Evolutionary conservation across 1,140 invertebrate species (phyloP).

Genomic region (Drosophila obscura): DNA sequence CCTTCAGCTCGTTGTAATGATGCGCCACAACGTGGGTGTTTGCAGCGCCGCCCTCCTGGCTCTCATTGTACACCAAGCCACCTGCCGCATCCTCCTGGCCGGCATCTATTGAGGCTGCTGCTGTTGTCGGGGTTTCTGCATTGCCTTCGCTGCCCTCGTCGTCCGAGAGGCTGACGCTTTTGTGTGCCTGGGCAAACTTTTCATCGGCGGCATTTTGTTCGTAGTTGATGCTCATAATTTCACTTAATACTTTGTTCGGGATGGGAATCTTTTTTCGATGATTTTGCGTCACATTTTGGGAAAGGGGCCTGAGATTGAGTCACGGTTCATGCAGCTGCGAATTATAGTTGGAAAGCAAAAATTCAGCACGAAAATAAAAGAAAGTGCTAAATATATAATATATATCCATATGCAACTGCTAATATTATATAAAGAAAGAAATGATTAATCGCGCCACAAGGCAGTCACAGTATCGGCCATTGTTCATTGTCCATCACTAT

Average conservation of each 20-base stretch:
- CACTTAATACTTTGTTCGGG: not conserved
- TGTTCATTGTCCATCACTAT: not conserved
- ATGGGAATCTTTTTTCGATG: constrained; percentile 3
- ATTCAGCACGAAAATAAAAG: not conserved
- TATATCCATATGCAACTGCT: no score
- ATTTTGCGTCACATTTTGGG: constrained; percentile 15
- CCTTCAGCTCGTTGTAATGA: constrained; percentile 93
- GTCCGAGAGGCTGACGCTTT: constrained; percentile 51
- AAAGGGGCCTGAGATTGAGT: not conserved
- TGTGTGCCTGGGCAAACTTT: constrained; percentile 32
- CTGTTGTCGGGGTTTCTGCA: constrained; percentile 18
- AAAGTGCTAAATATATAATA: no score
- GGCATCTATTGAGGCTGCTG: not conserved
- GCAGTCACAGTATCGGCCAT: no score
- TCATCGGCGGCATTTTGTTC: constrained; percentile 50
- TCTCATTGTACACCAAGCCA: constrained; percentile 5
- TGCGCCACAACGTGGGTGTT: constrained; percentile 89
- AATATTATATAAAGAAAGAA: no score
- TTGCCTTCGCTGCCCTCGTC: constrained; percentile 55
- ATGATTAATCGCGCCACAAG: no score
- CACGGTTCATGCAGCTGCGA: no score
- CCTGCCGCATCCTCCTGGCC: constrained; percentile 11
- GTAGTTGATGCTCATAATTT: constrained; percentile 66
- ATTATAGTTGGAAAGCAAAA: not conserved
- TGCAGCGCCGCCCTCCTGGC: constrained; percentile 39